phyloP scores from a whole-genome alignment of 1,140 invertebrate species.

The Neelides sp. region DNA sequence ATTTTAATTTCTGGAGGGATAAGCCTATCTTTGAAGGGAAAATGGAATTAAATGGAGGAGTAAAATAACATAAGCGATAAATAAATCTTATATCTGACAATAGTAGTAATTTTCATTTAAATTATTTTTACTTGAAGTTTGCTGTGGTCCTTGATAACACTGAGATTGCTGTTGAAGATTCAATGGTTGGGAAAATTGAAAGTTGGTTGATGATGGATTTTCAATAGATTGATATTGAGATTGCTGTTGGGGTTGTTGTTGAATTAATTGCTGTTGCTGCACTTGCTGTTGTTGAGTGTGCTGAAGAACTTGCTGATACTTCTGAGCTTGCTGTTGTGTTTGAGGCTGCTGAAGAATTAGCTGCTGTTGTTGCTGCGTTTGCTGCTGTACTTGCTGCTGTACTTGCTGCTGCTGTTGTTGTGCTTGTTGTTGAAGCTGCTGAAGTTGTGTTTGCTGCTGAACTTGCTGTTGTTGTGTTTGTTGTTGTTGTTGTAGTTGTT shows the following conservation, averaged over 20 bases:
- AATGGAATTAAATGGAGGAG: no score
- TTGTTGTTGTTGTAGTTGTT: slow-evolving; percentile 24
- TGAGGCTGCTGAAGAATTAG: slow-evolving; percentile 11
- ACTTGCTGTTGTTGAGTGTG: slow-evolving; percentile 9
- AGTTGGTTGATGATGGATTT: no score
- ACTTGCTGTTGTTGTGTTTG: slow-evolving; percentile 29
- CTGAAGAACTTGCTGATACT: slow-evolving; percentile 7
- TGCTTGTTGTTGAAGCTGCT: slow-evolving; percentile 24
- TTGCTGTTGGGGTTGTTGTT: slow-evolving; percentile 19
- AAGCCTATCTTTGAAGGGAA: no score
- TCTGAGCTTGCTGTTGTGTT: neutral
- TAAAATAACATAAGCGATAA: no score
- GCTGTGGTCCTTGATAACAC: no score
- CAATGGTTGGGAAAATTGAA: no score
- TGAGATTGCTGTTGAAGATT: no score
- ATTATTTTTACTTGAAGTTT: no score
- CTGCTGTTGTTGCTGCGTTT: slow-evolving; percentile 33
- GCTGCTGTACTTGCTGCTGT: slow-evolving; percentile 32
- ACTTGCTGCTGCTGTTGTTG: neutral
- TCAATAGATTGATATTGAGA: no score
- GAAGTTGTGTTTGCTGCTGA: slow-evolving; percentile 12
- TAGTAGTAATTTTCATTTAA: no score
- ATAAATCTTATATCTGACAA: no score
- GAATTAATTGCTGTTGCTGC: slow-evolving; percentile 2
- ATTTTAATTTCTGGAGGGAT: no score